Percentiles rank a stretch among this genome's conserved stretches.
These are phyloP conservation scores for Lagodon rhomboides DNA, from an alignment of 2,797 vertebrate species.

Conservation along the genomic window DNA sequence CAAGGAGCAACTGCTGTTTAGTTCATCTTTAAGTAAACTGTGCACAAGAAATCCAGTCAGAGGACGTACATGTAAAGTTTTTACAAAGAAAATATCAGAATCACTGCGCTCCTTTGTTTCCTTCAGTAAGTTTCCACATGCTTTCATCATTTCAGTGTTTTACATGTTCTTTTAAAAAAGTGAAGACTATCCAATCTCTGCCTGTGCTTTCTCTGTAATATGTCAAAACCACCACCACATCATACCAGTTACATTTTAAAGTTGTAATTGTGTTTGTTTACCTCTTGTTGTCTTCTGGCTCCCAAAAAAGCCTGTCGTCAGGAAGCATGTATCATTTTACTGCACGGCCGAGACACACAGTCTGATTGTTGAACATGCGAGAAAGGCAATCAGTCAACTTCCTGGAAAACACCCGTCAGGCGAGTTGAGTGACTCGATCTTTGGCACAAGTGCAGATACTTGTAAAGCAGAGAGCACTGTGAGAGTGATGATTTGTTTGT, in stretches of 20 bases:
- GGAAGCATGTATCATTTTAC: not conserved
- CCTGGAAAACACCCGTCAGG: constrained; percentile 19
- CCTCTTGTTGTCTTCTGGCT: constrained; percentile 17
- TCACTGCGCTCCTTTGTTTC: not conserved
- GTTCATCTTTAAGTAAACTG: not conserved
- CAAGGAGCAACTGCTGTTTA: not conserved
- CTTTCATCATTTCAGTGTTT: not conserved
- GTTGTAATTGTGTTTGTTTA: constrained; percentile 14
- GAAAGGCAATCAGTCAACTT: not conserved
- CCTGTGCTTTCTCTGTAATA: not conserved
- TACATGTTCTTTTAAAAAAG: not conserved
- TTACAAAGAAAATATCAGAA: not conserved
- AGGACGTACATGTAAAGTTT: not conserved
- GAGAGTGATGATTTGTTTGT: not conserved
- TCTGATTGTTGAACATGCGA: not conserved
- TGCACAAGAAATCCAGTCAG: not conserved
- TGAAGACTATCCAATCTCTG: not conserved
- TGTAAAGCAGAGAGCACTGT: not conserved
- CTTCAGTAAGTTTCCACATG: not conserved
- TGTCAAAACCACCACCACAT: too few relatives aligned
- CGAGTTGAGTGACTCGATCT: constrained; percentile 8
- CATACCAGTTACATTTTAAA: not conserved
- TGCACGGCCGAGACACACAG: not conserved
- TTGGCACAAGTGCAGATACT: not conserved
- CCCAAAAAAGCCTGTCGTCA: not conserved